A percentile compares a stretch with the other conserved stretches of the same genome.
phyloP scores from a whole-genome alignment of 2,888 invertebrate species.

The Villa cingulata region DNA sequence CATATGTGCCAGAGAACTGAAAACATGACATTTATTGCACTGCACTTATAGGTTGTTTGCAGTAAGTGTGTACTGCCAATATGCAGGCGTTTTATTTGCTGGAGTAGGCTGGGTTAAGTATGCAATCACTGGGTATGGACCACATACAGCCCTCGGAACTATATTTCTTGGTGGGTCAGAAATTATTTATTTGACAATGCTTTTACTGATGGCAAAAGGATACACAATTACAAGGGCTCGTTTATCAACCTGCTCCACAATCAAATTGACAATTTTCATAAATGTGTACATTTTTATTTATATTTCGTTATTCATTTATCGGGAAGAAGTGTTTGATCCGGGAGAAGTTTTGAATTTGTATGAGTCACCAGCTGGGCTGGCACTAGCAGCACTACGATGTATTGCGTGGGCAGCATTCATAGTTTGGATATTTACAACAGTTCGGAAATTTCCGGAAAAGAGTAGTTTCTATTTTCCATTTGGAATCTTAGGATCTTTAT shows the following conservation, averaged over 20 bases:
- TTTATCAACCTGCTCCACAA: conserved; percentile 54
- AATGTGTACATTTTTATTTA: conserved; percentile 60
- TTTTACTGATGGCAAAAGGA: conserved; percentile 76
- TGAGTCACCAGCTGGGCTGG: conserved; percentile 82
- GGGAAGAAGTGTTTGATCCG: conserved; percentile 78
- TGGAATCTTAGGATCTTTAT: conserved; percentile 65
- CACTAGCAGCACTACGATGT: conserved; percentile 58
- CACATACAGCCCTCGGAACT: conserved; percentile 39
- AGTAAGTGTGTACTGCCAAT: conserved; percentile 54
- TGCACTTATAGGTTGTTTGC: conserved; percentile 79
- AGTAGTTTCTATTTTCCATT: conserved; percentile 70
- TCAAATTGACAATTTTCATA: conserved; percentile 69
- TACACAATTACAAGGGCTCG: conserved; percentile 80
- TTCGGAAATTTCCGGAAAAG: conserved; percentile 74
- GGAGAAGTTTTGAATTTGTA: conserved; percentile 81
- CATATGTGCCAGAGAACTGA: conserved; percentile 61
- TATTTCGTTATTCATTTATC: conserved; percentile 62
- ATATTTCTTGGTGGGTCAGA: conserved; percentile 53
- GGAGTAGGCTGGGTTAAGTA: conserved; percentile 62
- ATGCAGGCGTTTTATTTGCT: conserved; percentile 53
- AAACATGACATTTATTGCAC: conserved; percentile 68
- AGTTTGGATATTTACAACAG: conserved; percentile 44
- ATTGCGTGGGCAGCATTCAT: conserved; percentile 74
- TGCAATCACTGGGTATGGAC: conserved; percentile 57
- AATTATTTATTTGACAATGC: conserved; percentile 58